phyloP scores from a whole-genome alignment of 1,140 invertebrate genomes.

The Tetranychus cinnabarinus region DNA sequence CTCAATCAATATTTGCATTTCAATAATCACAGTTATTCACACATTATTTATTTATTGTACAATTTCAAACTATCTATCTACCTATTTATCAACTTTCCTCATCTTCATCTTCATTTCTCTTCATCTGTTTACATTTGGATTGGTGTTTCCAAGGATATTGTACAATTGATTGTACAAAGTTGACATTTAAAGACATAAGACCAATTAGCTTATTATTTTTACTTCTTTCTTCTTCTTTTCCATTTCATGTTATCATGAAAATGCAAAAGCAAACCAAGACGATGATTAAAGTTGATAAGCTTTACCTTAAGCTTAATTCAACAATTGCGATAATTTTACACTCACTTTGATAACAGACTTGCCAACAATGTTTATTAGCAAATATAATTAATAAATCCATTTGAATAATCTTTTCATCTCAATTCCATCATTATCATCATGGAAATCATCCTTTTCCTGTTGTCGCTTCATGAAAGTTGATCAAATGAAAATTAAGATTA shows the following conservation, averaged over 20 bases:
- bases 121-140: neutral
- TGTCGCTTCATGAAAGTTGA: no score
- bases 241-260: neutral
- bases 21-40: neutral
- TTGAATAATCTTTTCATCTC: no score
- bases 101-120: neutral
- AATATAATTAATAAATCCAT: no score
- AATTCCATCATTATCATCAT: no score
- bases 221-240: neutral
- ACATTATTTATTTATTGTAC: neutral
- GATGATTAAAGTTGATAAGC: no score
- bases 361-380: no score
- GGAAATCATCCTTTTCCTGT: no score
- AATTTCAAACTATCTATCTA: neutral
- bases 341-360: no score
- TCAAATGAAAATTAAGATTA: no score
- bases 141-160: neutral
- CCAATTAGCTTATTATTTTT: neutral
- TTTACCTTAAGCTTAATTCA: no score
- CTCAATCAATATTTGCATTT: neutral
- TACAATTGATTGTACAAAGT: neutral
- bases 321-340: no score
- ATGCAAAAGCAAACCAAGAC: neutral
- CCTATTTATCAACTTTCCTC: neutral
- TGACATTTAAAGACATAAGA: neutral